These are phyloP conservation scores for Enteromius afrohamiltoni DNA, from an alignment of 2,797 vertebrate genomes.

Conservation along the genomic window DNA sequence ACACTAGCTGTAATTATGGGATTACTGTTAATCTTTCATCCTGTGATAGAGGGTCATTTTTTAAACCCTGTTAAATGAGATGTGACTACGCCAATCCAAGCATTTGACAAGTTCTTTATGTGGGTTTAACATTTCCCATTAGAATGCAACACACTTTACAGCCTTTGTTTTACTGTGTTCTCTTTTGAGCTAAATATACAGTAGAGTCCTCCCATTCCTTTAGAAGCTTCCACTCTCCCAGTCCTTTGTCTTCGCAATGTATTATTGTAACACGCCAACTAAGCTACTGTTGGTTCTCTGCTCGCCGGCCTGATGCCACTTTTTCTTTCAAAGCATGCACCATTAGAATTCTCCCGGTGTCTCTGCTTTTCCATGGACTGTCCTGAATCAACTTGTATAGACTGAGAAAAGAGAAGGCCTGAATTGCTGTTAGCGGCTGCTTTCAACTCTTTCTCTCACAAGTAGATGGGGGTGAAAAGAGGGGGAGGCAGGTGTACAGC, in stretches of 20 bases:
- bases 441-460: constrained; percentile 27
- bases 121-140: constrained; percentile 6
- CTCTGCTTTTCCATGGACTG: constrained; percentile 25
- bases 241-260: constrained; percentile 28
- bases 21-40: constrained; percentile 28
- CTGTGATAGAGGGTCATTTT: background rate
- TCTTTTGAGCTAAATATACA: constrained; percentile 32
- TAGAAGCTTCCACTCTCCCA: constrained; percentile 19
- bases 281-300: constrained; percentile 29
- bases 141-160: constrained; percentile 24
- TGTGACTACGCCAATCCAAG: constrained; percentile 19
- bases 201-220: constrained; percentile 22
- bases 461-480: constrained; percentile 21
- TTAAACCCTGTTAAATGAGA: constrained; percentile 24
- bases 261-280: constrained; percentile 12
- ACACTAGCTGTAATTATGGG: constrained; percentile 40
- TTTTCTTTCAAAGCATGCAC: constrained; percentile 31
- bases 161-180: constrained; percentile 20
- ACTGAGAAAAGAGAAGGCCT: constrained; percentile 23
- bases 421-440: constrained; percentile 19
- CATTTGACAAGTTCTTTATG: constrained; percentile 28
- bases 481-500: constrained; percentile 41
- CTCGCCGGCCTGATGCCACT: constrained; percentile 12
- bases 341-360: constrained; percentile 41
- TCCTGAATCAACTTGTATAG: constrained; percentile 42